These are phyloP conservation scores for Chloroclysta siterata DNA, from an alignment of 2,888 invertebrate species.

Conservation along the genomic window DNA sequence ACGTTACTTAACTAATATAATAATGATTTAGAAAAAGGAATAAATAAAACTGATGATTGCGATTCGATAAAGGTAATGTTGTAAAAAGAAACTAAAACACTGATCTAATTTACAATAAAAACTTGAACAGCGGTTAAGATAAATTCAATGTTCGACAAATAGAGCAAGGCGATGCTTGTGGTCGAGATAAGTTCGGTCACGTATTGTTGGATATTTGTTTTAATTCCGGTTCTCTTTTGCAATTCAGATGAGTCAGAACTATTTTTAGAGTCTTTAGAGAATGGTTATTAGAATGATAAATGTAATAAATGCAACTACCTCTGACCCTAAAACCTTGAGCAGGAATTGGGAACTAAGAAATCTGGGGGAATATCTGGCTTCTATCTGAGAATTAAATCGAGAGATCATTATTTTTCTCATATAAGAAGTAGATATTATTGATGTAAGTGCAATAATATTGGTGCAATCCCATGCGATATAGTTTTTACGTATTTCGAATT, in stretches of 20 bases:
- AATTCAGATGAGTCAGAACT: constrained; percentile 2
- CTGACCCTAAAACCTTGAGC: too few species aligned
- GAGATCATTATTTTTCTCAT: too few species aligned
- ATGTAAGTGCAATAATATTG: too few species aligned
- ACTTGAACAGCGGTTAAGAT: constrained; percentile 51
- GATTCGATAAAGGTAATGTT: constrained; percentile 19
- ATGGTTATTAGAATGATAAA: too few species aligned
- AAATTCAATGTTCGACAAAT: constrained; percentile 56
- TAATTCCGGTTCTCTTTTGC: constrained; percentile 30
- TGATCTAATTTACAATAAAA: constrained; percentile 43
- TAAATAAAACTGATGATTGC: not conserved
- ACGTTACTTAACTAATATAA: not conserved
- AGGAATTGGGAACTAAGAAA: too few species aligned
- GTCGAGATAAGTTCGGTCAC: constrained; percentile 40
- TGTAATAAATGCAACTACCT: too few species aligned
- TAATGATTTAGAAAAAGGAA: constrained; percentile 6
- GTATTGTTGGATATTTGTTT: constrained; percentile 29
- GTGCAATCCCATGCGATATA: too few species aligned
- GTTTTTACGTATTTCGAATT: too few species aligned
- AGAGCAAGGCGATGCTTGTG: constrained; percentile 52
- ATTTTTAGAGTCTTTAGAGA: not conserved
- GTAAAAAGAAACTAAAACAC: constrained; percentile 37
- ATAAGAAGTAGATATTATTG: too few species aligned
- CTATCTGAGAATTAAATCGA: too few species aligned
- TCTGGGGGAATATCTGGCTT: too few species aligned